These are phyloP conservation scores for Ammospiza nelsoni DNA, from an alignment of 2,113 vertebrate species.

Conservation along the genomic window DNA sequence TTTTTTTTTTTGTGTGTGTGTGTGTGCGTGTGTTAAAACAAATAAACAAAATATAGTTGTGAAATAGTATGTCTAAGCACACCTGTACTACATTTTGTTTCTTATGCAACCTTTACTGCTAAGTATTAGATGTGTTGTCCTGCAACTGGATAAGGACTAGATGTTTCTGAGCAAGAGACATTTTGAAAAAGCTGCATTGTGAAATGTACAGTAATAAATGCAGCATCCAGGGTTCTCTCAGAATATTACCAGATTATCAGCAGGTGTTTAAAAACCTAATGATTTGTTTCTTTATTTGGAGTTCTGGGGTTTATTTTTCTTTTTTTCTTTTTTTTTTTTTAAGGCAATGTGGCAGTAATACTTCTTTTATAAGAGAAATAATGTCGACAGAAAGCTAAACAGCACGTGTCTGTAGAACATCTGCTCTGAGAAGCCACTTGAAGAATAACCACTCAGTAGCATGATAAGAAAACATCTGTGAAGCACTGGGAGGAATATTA, in stretches of 20 bases:
- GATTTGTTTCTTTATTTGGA: background rate
- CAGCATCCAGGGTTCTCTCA: background rate
- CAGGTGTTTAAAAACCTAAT: background rate
- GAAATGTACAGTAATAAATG: background rate
- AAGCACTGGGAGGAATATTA: conserved; percentile 43
- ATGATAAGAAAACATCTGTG: conserved; percentile 63
- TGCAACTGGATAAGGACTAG: background rate
- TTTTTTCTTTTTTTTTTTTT: no score
- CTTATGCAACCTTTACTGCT: background rate
- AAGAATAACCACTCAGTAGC: conserved; percentile 41
- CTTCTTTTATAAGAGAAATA: background rate
- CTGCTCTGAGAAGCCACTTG: conserved; percentile 36
- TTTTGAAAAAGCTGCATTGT: background rate
- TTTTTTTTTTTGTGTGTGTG: no score
- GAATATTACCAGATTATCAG: background rate
- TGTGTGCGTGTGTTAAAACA: background rate
- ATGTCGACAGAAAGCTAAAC: background rate
- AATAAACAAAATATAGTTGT: background rate
- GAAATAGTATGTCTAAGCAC: background rate
- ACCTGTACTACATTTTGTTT: background rate
- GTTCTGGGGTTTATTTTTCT: background rate
- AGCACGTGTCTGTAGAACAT: conserved; percentile 14
- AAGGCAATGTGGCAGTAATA: background rate
- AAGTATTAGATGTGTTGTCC: background rate
- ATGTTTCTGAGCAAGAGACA: background rate